Conservation (phyloP, 2,888 invertebrate genomes). For the Melitaea athalia region DNA sequence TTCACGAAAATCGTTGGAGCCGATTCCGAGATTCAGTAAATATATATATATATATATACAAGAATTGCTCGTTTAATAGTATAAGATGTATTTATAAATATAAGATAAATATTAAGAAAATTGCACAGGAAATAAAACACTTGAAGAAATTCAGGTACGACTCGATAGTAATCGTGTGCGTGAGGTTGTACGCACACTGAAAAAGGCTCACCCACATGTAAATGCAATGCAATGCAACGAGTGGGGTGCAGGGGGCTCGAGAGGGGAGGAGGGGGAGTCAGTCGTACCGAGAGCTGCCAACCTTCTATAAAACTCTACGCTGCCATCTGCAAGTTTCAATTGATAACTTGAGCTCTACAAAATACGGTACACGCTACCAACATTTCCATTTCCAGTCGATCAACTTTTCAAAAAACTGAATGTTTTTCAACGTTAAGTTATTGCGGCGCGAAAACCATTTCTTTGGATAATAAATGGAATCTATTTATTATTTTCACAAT, state of each 20-base stretch:
- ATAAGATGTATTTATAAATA: not conserved
- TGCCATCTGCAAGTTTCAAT: slow-evolving; percentile 82
- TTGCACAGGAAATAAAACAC: slow-evolving; percentile 18
- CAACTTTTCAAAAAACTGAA: slow-evolving; percentile 54
- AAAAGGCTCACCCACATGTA: slow-evolving; percentile 40
- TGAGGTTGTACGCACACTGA: slow-evolving; percentile 45
- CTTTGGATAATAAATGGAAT: slow-evolving; percentile 50
- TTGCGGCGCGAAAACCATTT: slow-evolving; percentile 64
- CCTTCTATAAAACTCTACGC: slow-evolving; percentile 78
- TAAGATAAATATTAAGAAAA: not conserved
- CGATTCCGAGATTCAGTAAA: too few relatives aligned
- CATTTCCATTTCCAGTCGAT: slow-evolving; percentile 58
- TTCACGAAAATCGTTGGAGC: too few relatives aligned
- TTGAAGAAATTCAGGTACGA: slow-evolving; percentile 41
- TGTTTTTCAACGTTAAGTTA: slow-evolving; percentile 66
- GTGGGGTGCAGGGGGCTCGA: slow-evolving; percentile 41
- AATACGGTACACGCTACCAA: slow-evolving; percentile 74
- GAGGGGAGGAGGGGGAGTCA: slow-evolving; percentile 46
- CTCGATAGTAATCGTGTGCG: slow-evolving; percentile 46
- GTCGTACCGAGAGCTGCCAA: slow-evolving; percentile 57
- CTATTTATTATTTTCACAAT: slow-evolving; percentile 41
- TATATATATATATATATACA: too few relatives aligned
- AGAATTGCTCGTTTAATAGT: too few relatives aligned
- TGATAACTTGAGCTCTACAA: slow-evolving; percentile 77
- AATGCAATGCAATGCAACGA: slow-evolving; percentile 40